phyloP scores from a whole-genome alignment of 92 coral and sea anemone species.

The Porites rus region DNA sequence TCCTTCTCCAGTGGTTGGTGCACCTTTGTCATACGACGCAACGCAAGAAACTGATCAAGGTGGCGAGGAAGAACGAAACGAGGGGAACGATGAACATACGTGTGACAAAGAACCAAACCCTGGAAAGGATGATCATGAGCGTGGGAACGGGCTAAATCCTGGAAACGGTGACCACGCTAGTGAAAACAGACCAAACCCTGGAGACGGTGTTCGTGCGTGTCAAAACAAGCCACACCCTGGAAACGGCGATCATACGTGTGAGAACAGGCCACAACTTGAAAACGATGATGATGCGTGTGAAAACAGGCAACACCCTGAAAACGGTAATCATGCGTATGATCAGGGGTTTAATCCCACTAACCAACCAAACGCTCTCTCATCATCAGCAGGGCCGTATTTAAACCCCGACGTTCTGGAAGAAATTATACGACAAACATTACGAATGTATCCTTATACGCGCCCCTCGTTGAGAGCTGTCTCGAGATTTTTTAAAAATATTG shows the following conservation, averaged over 20 bases:
- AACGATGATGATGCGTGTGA: background rate
- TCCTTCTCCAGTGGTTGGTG: background rate
- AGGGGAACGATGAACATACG: background rate
- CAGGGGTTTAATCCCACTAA: too few species aligned
- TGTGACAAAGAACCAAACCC: background rate
- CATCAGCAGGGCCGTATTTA: conserved; percentile 32
- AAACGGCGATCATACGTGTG: background rate
- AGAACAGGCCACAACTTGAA: background rate
- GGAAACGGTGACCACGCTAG: background rate
- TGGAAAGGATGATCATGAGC: background rate
- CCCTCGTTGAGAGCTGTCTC: conserved; percentile 52
- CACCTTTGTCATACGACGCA: background rate
- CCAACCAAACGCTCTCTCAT: background rate
- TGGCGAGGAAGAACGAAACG: background rate
- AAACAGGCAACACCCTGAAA: too few species aligned
- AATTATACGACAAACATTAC: conserved; percentile 24
- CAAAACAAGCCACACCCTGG: background rate
- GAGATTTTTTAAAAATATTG: conserved; percentile 39
- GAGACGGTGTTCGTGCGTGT: background rate
- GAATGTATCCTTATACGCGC: conserved; percentile 43
- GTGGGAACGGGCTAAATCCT: background rate
- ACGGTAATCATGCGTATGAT: too few species aligned
- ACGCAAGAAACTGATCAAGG: too few species aligned
- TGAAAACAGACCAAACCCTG: background rate
- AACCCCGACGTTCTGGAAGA: conserved; percentile 40